Conservation (phyloP, 2,113 vertebrate genomes). For the Dipodomys spectabilis region DNA sequence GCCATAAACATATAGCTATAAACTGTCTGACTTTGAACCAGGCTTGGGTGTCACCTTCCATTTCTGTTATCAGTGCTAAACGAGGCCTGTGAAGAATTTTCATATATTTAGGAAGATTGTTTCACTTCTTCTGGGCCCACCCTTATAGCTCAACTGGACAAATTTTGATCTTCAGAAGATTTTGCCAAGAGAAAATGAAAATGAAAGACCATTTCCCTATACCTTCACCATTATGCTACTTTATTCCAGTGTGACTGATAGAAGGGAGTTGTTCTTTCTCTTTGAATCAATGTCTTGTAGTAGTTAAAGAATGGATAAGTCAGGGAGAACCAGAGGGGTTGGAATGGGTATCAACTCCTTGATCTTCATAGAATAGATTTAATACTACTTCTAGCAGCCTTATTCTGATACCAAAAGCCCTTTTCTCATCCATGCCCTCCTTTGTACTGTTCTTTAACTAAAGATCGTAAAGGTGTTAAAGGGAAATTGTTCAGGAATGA, state of each 20-base stretch:
- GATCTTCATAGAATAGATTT: neutral
- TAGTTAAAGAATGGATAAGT: neutral
- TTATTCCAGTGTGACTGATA: neutral
- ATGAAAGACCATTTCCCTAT: neutral
- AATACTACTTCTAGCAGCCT: neutral
- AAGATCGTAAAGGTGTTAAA: neutral
- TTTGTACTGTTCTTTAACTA: neutral
- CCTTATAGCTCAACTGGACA: neutral
- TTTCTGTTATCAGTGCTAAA: neutral
- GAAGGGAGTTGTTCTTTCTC: neutral
- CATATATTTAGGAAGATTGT: neutral
- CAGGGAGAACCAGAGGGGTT: neutral
- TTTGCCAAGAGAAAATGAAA: slow-evolving; percentile 20
- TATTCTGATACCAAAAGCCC: neutral
- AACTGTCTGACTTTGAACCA: neutral
- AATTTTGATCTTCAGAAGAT: neutral
- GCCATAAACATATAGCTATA: too few relatives aligned
- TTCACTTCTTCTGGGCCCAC: neutral
- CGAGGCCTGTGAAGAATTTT: neutral
- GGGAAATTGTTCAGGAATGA: neutral
- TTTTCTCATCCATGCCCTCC: neutral
- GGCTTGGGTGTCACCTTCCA: neutral
- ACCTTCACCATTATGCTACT: neutral
- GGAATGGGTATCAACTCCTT: neutral
- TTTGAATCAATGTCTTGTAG: neutral